Conservation (phyloP, 1,140 invertebrate species). For the Papilio glaucus region DNA sequence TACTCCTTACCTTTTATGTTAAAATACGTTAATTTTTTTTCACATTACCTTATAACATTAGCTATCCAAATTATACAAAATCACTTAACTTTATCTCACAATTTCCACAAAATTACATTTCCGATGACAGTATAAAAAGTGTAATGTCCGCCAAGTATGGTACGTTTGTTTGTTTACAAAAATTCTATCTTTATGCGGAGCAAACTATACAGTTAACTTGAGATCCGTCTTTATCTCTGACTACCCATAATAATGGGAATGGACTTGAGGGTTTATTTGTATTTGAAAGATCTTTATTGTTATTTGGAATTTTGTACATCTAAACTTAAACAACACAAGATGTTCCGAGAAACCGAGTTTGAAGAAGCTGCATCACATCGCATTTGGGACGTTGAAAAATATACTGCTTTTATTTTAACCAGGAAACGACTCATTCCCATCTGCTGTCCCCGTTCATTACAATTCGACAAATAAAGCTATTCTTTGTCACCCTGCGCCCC, state of each 20-base stretch:
- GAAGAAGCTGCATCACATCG: slow-evolving; percentile 46
- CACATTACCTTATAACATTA: no score
- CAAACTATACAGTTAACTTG: not conserved
- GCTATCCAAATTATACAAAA: no score
- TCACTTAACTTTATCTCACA: no score
- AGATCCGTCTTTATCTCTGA: not conserved
- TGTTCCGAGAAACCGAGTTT: slow-evolving; percentile 45
- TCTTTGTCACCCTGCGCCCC: slow-evolving; percentile 13
- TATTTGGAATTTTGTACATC: not conserved
- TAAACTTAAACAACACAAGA: slow-evolving; percentile 41
- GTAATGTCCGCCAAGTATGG: no score
- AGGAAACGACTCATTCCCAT: slow-evolving; percentile 65
- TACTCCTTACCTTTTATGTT: no score
- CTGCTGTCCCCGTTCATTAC: slow-evolving; percentile 52
- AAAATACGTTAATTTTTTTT: no score
- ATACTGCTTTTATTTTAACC: slow-evolving; percentile 60
- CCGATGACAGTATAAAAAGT: no score
- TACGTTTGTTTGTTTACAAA: no score
- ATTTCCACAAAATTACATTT: no score
- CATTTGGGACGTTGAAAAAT: slow-evolving; percentile 58
- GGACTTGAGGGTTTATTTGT: not conserved
- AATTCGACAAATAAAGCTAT: slow-evolving; percentile 47
- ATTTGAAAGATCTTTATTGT: not conserved
- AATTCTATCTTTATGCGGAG: no score
- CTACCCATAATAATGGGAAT: not conserved